Evolutionary conservation across 1,140 invertebrate species (phyloP).

Genomic region (Reticulitermes speratus): DNA sequence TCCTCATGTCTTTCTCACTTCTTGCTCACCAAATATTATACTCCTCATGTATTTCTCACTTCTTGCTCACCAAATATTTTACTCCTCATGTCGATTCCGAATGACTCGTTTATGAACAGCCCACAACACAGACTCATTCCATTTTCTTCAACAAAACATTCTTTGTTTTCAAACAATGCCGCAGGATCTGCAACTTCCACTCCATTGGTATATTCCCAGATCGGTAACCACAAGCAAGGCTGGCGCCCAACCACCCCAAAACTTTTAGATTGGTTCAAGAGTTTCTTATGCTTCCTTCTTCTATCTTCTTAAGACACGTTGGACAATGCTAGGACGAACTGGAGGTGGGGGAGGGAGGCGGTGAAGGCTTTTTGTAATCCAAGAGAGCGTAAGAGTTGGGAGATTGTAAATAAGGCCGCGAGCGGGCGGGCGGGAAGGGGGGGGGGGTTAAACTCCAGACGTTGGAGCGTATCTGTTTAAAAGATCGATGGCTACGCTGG

Average conservation of each 20-base stretch:
- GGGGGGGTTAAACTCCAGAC: neutral
- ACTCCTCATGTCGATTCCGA: neutral
- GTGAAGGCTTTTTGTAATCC: conserved; percentile 2
- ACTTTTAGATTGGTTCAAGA: conserved; percentile 16
- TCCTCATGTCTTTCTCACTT: no score
- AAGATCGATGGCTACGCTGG: neutral
- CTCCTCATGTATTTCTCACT: no score
- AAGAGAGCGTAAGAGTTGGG: neutral
- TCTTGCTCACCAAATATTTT: no score
- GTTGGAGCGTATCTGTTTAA: neutral
- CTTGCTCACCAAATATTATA: no score
- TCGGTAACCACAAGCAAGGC: neutral
- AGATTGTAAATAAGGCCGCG: neutral
- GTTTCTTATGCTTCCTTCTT: neutral
- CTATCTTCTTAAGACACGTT: conserved; percentile 1
- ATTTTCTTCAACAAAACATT: neutral
- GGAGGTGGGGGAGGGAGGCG: neutral
- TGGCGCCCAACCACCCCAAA: neutral
- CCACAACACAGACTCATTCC: neutral
- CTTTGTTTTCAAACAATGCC: conserved; percentile 10
- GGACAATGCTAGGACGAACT: neutral
- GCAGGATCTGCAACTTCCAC: neutral
- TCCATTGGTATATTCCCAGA: conserved; percentile 11
- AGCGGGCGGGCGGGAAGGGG: neutral
- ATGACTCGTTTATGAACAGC: neutral